Evolutionary conservation across 2,797 vertebrate genomes (phyloP).

Genomic region (Anas georgica): DNA sequence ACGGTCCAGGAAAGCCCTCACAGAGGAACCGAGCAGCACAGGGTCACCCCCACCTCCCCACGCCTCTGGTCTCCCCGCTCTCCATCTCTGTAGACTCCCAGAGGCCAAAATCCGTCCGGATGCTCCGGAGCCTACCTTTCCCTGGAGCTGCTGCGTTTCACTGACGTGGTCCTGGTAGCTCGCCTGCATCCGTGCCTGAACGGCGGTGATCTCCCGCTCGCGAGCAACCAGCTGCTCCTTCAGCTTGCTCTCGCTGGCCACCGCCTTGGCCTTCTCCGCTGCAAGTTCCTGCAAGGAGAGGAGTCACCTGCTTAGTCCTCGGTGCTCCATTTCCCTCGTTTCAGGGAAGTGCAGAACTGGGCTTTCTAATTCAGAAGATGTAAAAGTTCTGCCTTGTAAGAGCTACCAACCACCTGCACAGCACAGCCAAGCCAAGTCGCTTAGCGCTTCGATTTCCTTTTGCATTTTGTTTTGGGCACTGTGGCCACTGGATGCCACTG

Average conservation of each 20-base stretch:
- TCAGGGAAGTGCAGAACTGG: not conserved
- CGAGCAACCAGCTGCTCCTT: constrained; percentile 88
- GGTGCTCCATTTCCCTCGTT: not conserved
- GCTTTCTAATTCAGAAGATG: not conserved
- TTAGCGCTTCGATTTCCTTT: not conserved
- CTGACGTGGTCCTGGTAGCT: constrained; percentile 90
- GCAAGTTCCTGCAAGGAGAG: constrained; percentile 83
- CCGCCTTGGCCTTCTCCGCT: constrained; percentile 86
- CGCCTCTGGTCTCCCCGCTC: not conserved
- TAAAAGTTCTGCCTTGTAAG: not conserved
- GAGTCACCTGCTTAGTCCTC: not conserved
- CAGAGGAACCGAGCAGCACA: fast-evolving
- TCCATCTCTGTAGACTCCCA: not conserved
- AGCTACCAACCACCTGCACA: not conserved
- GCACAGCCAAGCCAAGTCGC: not conserved
- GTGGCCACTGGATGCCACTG: constrained; percentile 57
- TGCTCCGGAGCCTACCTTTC: constrained; percentile 81
- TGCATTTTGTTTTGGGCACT: constrained; percentile 1
- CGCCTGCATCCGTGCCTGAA: constrained; percentile 94
- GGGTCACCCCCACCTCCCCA: fast-evolving
- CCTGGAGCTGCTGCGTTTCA: constrained; percentile 89
- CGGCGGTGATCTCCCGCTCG: constrained; percentile 86
- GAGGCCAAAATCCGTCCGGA: not conserved
- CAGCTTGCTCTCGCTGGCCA: constrained; percentile 83
- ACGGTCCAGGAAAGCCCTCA: fast-evolving